phyloP scores from a whole-genome alignment of 2,888 invertebrate species.

The Campaea margaritaria region DNA sequence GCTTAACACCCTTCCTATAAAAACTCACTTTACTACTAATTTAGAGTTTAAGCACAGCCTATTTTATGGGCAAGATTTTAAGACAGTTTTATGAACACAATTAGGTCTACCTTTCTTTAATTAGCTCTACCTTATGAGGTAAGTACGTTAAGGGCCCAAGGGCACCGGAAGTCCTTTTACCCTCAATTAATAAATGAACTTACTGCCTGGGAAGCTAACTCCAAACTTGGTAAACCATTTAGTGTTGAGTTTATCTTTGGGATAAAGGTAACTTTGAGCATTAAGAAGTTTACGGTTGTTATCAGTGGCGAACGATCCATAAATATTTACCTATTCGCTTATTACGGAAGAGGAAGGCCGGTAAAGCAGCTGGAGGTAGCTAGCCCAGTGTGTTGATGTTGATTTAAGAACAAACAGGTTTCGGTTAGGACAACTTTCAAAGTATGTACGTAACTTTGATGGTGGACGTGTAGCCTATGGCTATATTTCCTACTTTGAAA shows the following conservation, averaged over 20 bases:
- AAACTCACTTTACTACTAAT: constrained; percentile 23
- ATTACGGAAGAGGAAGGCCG: constrained; percentile 14
- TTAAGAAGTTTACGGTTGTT: constrained; percentile 37
- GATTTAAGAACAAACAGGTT: background rate
- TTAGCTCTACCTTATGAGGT: constrained; percentile 26
- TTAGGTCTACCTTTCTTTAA: constrained; percentile 30
- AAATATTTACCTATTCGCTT: constrained; percentile 36
- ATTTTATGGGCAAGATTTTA: constrained; percentile 25
- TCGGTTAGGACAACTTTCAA: too few species aligned
- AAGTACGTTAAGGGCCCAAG: constrained; percentile 33
- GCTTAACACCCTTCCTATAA: constrained; percentile 11
- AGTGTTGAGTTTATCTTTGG: constrained; percentile 52
- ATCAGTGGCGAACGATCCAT: constrained; percentile 31
- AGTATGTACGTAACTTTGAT: too few species aligned
- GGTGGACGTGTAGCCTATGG: too few species aligned
- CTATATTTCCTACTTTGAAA: too few species aligned
- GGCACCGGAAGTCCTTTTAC: constrained; percentile 46
- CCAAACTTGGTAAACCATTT: constrained; percentile 50
- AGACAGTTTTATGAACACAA: constrained; percentile 29
- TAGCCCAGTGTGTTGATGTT: constrained; percentile 10
- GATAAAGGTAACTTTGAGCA: constrained; percentile 44
- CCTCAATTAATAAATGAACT: constrained; percentile 54
- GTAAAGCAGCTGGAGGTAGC: constrained; percentile 1
- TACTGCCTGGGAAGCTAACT: constrained; percentile 38
- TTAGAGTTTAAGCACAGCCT: constrained; percentile 17